Evolutionary conservation across 2,888 invertebrate species (phyloP), one percentile per base, ranked within the genome.

Genomic region (Lithophane leautieri): DNA sequence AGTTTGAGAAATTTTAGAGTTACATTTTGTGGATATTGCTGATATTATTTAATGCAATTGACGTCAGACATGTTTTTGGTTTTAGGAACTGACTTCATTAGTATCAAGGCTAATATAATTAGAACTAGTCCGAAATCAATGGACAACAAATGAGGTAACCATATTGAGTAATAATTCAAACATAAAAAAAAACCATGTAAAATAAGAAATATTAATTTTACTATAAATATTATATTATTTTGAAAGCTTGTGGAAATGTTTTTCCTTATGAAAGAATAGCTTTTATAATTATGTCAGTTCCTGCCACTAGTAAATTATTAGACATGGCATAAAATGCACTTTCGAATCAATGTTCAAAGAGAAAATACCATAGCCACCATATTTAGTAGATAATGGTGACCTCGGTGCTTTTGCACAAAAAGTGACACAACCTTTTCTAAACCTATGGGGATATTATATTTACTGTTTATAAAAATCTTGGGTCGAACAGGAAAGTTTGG

Each of bases 21-120:
- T 42, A 44, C 44, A 70, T 63, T 80, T 54, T 28, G 22, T n/a
- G 7, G 16, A n/a, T 52, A 52, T 40, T 58, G 11, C 16, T 76
- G 19, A 34, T 54, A 28, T 52, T 1, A 19, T 22, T 11, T 62
- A 50, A 75, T 81, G n/a, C 28, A 76, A 65, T 76, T 28, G 60
- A 61, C 60, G n/a, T 52, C 28, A 65, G 76, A 66, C 40, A 50
- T 75, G 40, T 81, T 54, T 54, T 16, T 22, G 40, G 52, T 52
- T 66, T 76, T 47, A 75, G 22, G n/a, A 60, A 80, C 22, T 34
- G 11, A 16, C 62, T 58, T 58, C 14, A 81, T 81, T 78, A 60
- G 44, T 40, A 52, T 25, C 19, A 25, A 50, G 42, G 28, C 14
- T 78, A 65, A 73, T 79, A 50, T 80, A 80, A 65, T 78, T 81